Evolutionary conservation across 2,113 vertebrate species (phyloP), one percentile per base, ranked within the genome.

Genomic region (Phaethon lepturus): DNA sequence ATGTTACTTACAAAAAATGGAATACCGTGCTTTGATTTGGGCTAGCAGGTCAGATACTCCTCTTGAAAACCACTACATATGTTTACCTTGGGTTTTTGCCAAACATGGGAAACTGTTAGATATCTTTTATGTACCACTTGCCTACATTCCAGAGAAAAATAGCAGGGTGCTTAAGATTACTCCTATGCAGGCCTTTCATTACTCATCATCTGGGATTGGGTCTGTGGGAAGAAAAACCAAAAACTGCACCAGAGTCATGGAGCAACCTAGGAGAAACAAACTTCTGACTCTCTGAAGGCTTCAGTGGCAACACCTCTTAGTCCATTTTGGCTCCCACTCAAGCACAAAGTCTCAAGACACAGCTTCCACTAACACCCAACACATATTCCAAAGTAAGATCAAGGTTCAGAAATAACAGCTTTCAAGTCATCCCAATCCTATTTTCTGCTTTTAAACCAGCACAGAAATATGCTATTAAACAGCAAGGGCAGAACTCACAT

Each of bases 31-130:
- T 92, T 96, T 81, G 85, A 80, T 95, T 94, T 94, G 85, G 74
- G 88, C 95, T 86, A 83, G 82, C 13, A 33, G 94, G 68, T 90
- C 94, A 94, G 92, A 90, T 97, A 95, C 86, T 97, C 94, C 90
- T 95, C 90, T 96, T 92, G 86, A 92, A 96, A 98, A 92, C 64
- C 92, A 28, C 75, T 95, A 92, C 95, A 96, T 96, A 95, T 91
- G 84, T 94, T 98, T 94, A 69, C 73, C 97, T 97, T 97, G 94
- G 84, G 50, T 26, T 91, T 88, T 95, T 96, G 92, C 97, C 95
- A 97, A 93, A 96, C 78, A 92, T 95, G n/a, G 68, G 93, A 97
- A 88, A 90, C 95, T 77, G 49, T 89, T 94, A 97, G 95, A 74
- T 97, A 96, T 90, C 87, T 91, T 95, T 86, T 53, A 79, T 74